Evolutionary conservation across 2,888 invertebrate species (phyloP).

Genomic region (Caenorhabditis sp.): DNA sequence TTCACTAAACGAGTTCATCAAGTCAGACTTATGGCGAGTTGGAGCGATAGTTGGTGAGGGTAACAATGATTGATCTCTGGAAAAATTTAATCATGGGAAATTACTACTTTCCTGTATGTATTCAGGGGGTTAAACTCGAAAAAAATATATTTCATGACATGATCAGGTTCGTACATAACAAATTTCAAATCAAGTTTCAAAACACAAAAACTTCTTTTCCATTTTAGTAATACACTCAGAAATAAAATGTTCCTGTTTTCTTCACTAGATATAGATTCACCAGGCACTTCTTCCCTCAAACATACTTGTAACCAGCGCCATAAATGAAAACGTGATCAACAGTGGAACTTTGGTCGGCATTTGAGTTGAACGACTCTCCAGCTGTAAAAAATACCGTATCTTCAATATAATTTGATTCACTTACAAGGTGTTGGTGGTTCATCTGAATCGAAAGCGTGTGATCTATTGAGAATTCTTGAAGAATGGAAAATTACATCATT

Average conservation of each 20-base stretch:
- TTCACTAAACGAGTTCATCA: constrained; percentile 61
- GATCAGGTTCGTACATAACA: no score
- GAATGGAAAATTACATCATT: constrained; percentile 67
- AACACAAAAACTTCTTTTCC: no score
- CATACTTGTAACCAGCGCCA: constrained; percentile 48
- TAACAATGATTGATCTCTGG: constrained; percentile 42
- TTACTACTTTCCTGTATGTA: no score
- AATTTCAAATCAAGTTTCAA: no score
- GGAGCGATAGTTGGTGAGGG: constrained; percentile 54
- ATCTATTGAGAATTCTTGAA: constrained; percentile 65
- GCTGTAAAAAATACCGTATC: constrained; percentile 20
- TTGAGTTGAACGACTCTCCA: constrained; percentile 50
- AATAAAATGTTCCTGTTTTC: no score
- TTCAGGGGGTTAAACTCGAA: no score
- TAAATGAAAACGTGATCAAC: constrained; percentile 63
- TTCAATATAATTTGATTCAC: background rate
- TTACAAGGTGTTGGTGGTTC: constrained; percentile 51
- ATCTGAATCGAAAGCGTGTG: constrained; percentile 61
- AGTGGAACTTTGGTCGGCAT: constrained; percentile 60
- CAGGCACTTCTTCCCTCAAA: no score
- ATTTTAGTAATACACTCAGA: no score
- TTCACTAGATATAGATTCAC: background rate
- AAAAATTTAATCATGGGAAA: no score
- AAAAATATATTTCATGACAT: no score
- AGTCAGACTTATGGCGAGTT: constrained; percentile 56